A percentile compares a stretch with the other conserved stretches of the same genome.
These are phyloP conservation scores for Sternarchorhynchus goeldii DNA, from an alignment of 2,797 vertebrate genomes.

Conservation along the genomic window DNA sequence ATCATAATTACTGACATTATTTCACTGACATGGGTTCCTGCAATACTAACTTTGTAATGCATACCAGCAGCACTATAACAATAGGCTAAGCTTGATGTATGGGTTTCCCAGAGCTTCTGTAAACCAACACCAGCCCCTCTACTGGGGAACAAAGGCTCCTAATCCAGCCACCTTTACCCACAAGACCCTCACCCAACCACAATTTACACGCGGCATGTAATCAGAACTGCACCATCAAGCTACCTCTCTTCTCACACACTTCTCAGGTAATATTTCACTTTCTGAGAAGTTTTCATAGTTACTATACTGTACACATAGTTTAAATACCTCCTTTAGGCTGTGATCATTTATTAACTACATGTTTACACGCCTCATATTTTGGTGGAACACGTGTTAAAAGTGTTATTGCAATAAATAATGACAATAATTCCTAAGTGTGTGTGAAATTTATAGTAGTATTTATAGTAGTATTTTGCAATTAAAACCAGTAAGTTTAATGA, in stretches of 20 bases:
- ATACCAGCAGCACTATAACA: slow-evolving; percentile 17
- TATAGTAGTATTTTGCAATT: no score
- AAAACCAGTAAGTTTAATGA: no score
- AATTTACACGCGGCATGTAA: slow-evolving; percentile 62
- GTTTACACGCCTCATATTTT: neutral
- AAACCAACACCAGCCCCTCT: slow-evolving; percentile 67
- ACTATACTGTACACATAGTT: no score
- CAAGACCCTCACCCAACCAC: slow-evolving; percentile 58
- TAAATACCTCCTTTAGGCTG: neutral
- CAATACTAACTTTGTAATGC: slow-evolving; percentile 1
- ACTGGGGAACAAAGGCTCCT: slow-evolving; percentile 61
- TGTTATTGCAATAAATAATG: no score
- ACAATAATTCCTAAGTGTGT: no score
- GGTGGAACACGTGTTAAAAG: neutral
- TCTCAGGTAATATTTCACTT: slow-evolving; percentile 51
- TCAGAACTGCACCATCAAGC: slow-evolving; percentile 64
- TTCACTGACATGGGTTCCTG: neutral
- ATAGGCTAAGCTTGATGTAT: slow-evolving; percentile 26
- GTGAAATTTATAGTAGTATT: no score
- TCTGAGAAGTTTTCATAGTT: neutral
- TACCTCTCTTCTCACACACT: slow-evolving; percentile 43
- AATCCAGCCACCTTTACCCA: slow-evolving; percentile 53
- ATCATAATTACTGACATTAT: neutral
- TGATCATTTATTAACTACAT: neutral
- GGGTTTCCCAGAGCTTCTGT: slow-evolving; percentile 51